Evolutionary conservation across 1,140 invertebrate genomes (phyloP).

Genomic region (Bombyx mori): DNA sequence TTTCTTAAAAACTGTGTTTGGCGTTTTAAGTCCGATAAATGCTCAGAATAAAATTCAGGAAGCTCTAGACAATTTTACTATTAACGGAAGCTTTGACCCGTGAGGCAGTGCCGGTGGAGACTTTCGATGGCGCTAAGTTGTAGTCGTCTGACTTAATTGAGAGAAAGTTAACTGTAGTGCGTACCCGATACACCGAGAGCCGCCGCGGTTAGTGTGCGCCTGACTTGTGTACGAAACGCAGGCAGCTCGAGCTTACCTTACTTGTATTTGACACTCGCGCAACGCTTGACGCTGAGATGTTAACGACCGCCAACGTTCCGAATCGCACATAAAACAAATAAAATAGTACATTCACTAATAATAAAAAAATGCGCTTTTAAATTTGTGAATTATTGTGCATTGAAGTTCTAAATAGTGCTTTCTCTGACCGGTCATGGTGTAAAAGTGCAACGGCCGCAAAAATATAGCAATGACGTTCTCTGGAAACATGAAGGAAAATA

Average conservation of each 20-base stretch:
- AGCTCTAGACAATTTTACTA: constrained; percentile 9
- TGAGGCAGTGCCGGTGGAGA: constrained; percentile 38
- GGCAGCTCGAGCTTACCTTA: no score
- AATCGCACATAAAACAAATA: constrained; percentile 1
- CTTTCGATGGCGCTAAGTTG: constrained; percentile 62
- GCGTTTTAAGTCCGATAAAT: no score
- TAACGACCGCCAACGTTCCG: constrained; percentile 31
- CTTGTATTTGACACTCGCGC: not conserved
- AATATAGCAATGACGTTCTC: constrained; percentile 52
- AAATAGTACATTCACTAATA: constrained; percentile 6
- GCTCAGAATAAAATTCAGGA: no score
- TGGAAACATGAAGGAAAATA: constrained; percentile 60
- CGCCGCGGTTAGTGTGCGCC: constrained; percentile 17
- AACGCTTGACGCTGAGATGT: constrained; percentile 29
- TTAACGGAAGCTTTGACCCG: constrained; percentile 56
- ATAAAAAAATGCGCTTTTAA: not conserved
- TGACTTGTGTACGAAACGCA: constrained; percentile 14
- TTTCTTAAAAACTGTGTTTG: no score
- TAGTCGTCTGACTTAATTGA: constrained; percentile 32
- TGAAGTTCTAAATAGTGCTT: no score
- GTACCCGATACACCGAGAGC: constrained; percentile 42
- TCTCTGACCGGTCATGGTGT: constrained; percentile 20
- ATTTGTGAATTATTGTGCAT: no score
- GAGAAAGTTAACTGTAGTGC: constrained; percentile 68
- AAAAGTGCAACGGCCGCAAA: constrained; percentile 37